These are phyloP conservation scores for Gobio gobio DNA, from an alignment of 2,113 vertebrate genomes.

Conservation along the genomic window DNA sequence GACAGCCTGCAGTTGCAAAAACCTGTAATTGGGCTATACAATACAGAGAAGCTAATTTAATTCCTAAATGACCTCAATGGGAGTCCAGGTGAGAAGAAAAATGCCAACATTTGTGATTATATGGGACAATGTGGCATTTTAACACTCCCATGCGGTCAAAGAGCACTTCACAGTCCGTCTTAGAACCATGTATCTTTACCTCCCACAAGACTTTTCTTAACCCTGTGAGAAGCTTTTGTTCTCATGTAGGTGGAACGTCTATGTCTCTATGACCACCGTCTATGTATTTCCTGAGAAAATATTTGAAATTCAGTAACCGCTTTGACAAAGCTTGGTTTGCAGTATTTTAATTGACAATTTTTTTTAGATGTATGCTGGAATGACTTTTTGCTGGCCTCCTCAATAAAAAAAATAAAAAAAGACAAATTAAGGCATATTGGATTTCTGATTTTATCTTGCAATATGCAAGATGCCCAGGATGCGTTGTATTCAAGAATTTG, in stretches of 20 bases:
- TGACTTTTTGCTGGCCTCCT: background rate
- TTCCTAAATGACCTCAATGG: background rate
- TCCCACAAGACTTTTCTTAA: background rate
- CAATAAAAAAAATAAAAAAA: background rate
- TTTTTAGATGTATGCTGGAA: background rate
- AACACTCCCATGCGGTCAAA: constrained; percentile 12
- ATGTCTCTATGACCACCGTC: background rate
- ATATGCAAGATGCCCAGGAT: background rate
- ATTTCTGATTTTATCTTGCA: background rate
- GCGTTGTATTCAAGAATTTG: background rate
- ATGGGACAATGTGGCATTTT: constrained; percentile 40
- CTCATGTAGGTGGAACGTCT: background rate
- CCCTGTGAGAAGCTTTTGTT: background rate
- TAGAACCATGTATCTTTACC: constrained; percentile 4
- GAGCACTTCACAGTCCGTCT: constrained; percentile 25
- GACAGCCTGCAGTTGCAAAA: background rate
- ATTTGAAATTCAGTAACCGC: background rate
- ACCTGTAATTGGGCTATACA: constrained; percentile 1
- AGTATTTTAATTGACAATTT: background rate
- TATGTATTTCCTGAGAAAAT: background rate
- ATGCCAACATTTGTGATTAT: constrained; percentile 30
- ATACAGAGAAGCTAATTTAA: background rate
- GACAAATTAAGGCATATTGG: background rate
- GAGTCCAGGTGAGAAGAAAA: constrained; percentile 8
- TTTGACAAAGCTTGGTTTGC: background rate